Base-by-base conservation (phyloP, 2,888 invertebrate species). In the Penaeus monodon region DNA sequence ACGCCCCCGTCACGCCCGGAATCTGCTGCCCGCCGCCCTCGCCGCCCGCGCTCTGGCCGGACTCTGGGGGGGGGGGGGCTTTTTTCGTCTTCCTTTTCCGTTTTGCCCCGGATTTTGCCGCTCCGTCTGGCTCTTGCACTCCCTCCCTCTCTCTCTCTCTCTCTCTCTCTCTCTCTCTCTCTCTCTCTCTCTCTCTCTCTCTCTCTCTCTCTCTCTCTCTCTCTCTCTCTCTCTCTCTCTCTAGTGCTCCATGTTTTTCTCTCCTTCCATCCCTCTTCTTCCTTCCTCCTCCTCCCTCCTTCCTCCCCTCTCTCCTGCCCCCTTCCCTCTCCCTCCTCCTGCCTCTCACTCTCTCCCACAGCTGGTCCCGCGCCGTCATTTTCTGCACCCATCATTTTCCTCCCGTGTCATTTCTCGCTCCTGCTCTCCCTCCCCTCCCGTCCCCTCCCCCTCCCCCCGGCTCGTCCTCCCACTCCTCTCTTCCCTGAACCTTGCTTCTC, bases 121-220 rank as follows among this genome's bases (percentile, higher is more conserved):
- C 68, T 81, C 81, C 49, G 66, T 66, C 65, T 81, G 57, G 49
- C 81, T 57, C 70, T 81, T 33, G 29, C 70, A 27, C n/a, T 57
- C 81, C 8, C 57, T 70, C 81, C 63, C 81, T 81, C 81, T 81
- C 57, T 57, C 70, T 57, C 44, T 81, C 49, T 49, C 70, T 57
- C 73, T 44, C 70, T 57, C 66, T 57, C 77, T 38, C 49, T 44
- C 38, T 44, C 38, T 27, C 27, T 66, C 66, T 27, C 66, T 27
- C 66, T 27, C 27, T 66, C 66, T 27, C 66, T 27, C 66, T 66
- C 27, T 27, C 77, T 44, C 22, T 44, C 44, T 77, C 38, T 22
- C 77, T 49, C 77, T 29, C 66, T 76, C 76, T 65, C 76, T 64
- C 49, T 65, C 84, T 77, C 84, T 77, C 24, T 57, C 49, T 63